phyloP scores from a whole-genome alignment of 1,140 invertebrate genomes.

The Caenorhabditis brenneri region DNA sequence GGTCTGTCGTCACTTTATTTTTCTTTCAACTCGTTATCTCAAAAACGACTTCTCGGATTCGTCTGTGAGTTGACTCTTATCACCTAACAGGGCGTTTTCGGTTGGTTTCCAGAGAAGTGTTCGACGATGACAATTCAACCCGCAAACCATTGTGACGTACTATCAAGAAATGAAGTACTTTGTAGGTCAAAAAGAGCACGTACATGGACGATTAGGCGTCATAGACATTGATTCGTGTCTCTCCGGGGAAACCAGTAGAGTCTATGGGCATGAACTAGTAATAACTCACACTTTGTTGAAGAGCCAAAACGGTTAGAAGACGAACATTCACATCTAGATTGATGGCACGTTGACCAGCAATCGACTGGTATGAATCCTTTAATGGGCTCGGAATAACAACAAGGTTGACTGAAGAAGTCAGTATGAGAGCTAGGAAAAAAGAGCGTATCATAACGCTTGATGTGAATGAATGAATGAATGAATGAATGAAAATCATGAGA shows the following conservation, averaged over 20 bases:
- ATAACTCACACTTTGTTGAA: conserved; percentile 52
- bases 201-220: conserved; percentile 6
- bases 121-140: conserved; percentile 6
- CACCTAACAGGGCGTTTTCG: conserved; percentile 48
- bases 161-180: not conserved
- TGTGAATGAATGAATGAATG: too few species aligned
- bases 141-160: not conserved
- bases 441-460: not conserved
- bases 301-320: conserved; percentile 49
- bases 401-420: not conserved
- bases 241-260: not conserved
- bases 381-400: not conserved
- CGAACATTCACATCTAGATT: conserved; percentile 55
- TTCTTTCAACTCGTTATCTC: not conserved
- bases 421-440: not conserved
- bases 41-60: not conserved
- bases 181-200: conserved; percentile 34
- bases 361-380: conserved; percentile 26
- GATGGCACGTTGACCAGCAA: conserved; percentile 49
- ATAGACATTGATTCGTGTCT: not conserved
- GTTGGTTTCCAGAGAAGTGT: conserved; percentile 59
- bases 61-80: not conserved
- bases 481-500: not conserved
- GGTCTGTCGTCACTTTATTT: not conserved
- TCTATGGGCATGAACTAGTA: not conserved